Evolutionary conservation across 2,113 vertebrate species (phyloP), one percentile per base, ranked within the genome.

Genomic region (Rana temporaria): DNA sequence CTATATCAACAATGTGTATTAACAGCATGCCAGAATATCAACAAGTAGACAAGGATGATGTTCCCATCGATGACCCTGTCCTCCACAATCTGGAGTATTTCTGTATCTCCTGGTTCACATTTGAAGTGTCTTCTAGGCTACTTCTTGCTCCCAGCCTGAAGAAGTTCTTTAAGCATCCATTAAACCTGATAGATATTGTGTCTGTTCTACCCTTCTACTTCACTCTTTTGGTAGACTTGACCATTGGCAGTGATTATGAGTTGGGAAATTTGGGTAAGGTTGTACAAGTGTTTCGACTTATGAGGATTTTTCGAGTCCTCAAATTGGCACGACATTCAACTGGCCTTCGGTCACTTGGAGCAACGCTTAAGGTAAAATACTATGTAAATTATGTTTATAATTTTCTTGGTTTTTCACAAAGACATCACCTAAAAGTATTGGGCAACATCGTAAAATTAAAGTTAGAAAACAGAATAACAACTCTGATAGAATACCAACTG

Each of bases 61-160:
- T 88, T 0, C 22, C 90, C 87, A 84, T 94, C 0, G 96, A 98
- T 1, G 96, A 97, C 64, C 90, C 93, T 0, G 89, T 92, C 85
- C 91, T 94, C 88, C 92, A 96, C 84, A 92, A 90, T 26, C 90
- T 99, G 79, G 98, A 99, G 89, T 94, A 96, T 74, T 96, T 98
- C 91, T 98, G 97, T 90, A 96, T 95, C 88, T 96, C 96, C 86
- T 99, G 98, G 98, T 99, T 99, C 92, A 97, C 96, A 84, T 97
- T 98, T 0, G 98, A 99, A 90, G 97, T 99, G 30, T 94, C 96
- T 18, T 94, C 90, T 6, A 95, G 97, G 66, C 93, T 99, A 86
- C 89, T 98, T 84, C 94, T 98, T 48, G 96, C 97, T 0, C 98
- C 98, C 18, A 97, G 95, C 91, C 90, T 90, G 84, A 95, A 88